Conservation (phyloP, 2,888 invertebrate species). For the Rhabditoides inermis region DNA sequence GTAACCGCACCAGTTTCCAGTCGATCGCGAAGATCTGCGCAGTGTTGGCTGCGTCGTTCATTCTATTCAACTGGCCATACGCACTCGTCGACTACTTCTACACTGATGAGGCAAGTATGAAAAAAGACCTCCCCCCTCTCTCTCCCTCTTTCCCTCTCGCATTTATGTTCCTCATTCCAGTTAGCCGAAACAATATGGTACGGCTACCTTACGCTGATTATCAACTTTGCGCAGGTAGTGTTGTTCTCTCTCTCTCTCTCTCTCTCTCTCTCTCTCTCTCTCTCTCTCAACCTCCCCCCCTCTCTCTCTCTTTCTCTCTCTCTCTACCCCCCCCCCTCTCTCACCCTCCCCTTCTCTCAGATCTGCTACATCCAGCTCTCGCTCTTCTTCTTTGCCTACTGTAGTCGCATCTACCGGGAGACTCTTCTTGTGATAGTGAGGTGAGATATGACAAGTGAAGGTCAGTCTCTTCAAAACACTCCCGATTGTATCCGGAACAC, state of each 20-base stretch:
- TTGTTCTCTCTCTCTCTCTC: background rate
- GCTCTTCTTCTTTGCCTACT: slow-evolving; percentile 25
- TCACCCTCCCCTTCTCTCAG: too few species aligned
- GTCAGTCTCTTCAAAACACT: too few species aligned
- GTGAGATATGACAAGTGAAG: too few species aligned
- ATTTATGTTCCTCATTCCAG: slow-evolving; percentile 8
- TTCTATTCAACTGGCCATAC: slow-evolving; percentile 29
- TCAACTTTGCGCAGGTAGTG: slow-evolving; percentile 19
- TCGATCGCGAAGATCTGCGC: slow-evolving; percentile 24
- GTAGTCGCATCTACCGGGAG: slow-evolving; percentile 17
- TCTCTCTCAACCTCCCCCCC: too few species aligned
- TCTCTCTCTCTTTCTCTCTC: background rate
- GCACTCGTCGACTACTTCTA: slow-evolving; percentile 28
- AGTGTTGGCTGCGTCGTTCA: slow-evolving; percentile 21
- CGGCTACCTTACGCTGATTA: slow-evolving; percentile 17
- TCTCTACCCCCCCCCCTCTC: too few species aligned
- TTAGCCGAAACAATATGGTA: slow-evolving; percentile 11
- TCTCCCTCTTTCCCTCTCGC: background rate
- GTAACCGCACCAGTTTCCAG: slow-evolving; percentile 12
- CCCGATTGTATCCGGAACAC: too few species aligned
- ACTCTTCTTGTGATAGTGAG: too few species aligned
- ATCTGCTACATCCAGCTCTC: slow-evolving; percentile 26
- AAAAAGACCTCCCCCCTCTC: background rate
- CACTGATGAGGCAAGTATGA: slow-evolving; percentile 16
- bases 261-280: background rate